A percentile compares a stretch with the other conserved stretches of the same genome.
These are phyloP conservation scores for Drosophila navojoa DNA, from an alignment of 1,140 invertebrate genomes.

Conservation along the genomic window DNA sequence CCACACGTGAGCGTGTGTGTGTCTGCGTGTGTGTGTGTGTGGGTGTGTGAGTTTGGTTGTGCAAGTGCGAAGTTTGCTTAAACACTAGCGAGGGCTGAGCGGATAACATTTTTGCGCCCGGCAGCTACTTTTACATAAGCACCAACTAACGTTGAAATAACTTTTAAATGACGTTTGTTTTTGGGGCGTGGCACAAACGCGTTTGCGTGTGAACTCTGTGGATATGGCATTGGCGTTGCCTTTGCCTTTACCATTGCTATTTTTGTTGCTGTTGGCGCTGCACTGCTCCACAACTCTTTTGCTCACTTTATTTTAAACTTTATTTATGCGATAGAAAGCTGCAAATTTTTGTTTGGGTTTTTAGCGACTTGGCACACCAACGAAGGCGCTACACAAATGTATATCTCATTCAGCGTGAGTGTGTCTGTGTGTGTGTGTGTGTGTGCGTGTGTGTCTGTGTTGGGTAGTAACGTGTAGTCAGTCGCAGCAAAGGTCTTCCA, in stretches of 20 bases:
- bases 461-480: background rate
- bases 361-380: conserved; percentile 56
- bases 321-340: conserved; percentile 79
- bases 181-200: conserved; percentile 55
- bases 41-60: conserved; percentile 12
- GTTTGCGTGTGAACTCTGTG: conserved; percentile 70
- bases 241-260: conserved; percentile 1
- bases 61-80: conserved; percentile 64
- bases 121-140: conserved; percentile 78
- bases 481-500: conserved; percentile 32
- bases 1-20: conserved; percentile 30
- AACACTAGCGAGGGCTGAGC: conserved; percentile 46
- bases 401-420: background rate
- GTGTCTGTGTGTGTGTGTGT: background rate
- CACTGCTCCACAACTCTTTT: conserved; percentile 40
- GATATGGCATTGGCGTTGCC: conserved; percentile 14
- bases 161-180: conserved; percentile 81
- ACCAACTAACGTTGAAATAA: conserved; percentile 79
- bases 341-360: conserved; percentile 75
- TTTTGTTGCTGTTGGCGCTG: background rate
- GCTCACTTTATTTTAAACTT: conserved; percentile 79
- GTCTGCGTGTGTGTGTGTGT: conserved; percentile 25
- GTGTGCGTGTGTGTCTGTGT: conserved; percentile 1
- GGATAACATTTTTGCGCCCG: conserved; percentile 35
- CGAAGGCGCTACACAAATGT: background rate